Base-by-base conservation (phyloP, 2,113 vertebrate genomes). In the Chlamydotis undulata region DNA sequence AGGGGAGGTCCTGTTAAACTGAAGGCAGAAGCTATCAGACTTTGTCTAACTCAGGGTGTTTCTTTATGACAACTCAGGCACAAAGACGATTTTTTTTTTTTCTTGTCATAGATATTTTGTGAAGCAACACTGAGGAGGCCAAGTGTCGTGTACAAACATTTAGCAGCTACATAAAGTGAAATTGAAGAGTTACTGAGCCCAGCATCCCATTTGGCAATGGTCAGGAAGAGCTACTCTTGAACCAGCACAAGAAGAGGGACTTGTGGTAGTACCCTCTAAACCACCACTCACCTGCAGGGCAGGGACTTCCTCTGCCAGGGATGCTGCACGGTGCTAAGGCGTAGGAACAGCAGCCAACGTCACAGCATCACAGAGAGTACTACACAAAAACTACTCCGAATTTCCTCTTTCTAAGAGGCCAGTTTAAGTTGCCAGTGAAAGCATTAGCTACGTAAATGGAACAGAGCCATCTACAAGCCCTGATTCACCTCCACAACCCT, bases 131-230 rank as follows among this genome's bases (percentile, higher is more conserved):
- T 14, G 37, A 91, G 52, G 13, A 65, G 23, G 19, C 15, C 19
- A 60, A 74, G 19, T 19, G 19, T 37, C 6, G 2, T 4, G 37
- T 24, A 64, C 1, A 0, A 50, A 73, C 3, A 52, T 37, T n/a
- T 29, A 65, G 15, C 28, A 39, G 52, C 52, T 57, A 56, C 29
- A 43, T 31, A 4, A 39, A 43, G 7, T 35, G 29, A 63, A 63
- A 71, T 13, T 15, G 8, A 61, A 77, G 21, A 31, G 65, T n/a
- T 55, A 63, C 55, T 15, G 25, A 64, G 50, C 28, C 19, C 61
- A 76, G 47, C 49, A 49, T 11, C 31, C 35, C 5, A 0, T 43
- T 16, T 37, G 50, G 25, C 0, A 0, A 39, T 9, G 22, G 50
- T 64, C 17, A 64, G 35, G 71, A 78, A 52, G 18, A 64, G 57